These are phyloP conservation scores for Toxostoma redivivum DNA, from an alignment of 2,113 vertebrate species.

Conservation along the genomic window DNA sequence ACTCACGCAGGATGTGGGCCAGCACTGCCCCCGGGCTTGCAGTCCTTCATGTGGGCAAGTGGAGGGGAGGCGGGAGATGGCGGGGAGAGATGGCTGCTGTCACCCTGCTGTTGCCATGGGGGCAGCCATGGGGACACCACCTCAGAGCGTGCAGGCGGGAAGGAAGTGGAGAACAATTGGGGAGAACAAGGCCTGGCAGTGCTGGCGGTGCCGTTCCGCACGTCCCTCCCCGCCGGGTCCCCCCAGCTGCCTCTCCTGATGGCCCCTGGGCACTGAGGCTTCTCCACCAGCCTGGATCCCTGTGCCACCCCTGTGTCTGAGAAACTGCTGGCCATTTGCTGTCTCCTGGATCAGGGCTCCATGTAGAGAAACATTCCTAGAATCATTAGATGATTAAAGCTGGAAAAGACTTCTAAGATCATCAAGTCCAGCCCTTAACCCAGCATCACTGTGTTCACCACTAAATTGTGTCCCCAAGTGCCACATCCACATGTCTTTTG, in stretches of 20 bases:
- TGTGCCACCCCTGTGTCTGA: fast-evolving
- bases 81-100: not conserved
- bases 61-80: not conserved
- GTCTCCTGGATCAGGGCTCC: not conserved
- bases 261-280: not conserved
- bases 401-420: not conserved
- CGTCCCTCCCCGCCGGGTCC: not conserved
- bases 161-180: conserved; percentile 65
- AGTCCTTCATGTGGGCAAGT: fast-evolving
- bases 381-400: not conserved
- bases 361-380: not conserved
- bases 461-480: not conserved
- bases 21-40: fast-evolving
- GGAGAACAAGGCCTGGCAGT: not conserved
- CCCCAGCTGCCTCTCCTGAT: fast-evolving
- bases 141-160: not conserved
- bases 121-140: not conserved
- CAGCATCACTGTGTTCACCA: not conserved
- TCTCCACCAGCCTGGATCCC: not conserved
- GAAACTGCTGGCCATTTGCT: not conserved
- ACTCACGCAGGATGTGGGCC: fast-evolving
- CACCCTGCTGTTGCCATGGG: not conserved
- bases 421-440: not conserved
- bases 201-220: not conserved
- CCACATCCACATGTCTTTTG: not conserved